phyloP scores from a whole-genome alignment of 1,140 invertebrate genomes.

The Pseudomyrmex pallidus region DNA sequence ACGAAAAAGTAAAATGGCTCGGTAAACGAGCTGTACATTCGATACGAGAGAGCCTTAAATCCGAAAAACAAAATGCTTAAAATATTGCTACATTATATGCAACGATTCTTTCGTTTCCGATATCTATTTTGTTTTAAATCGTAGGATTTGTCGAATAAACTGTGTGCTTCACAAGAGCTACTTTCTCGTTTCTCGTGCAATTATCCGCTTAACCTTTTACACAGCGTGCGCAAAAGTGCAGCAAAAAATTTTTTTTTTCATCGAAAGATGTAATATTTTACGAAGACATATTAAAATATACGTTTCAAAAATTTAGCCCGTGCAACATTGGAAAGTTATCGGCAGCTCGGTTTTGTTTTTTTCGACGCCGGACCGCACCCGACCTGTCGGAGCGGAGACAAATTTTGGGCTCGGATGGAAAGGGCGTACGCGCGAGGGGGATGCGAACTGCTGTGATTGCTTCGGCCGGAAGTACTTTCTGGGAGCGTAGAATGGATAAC shows the following conservation, averaged over 20 bases:
- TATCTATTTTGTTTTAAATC: conserved; percentile 46
- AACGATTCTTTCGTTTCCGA: conserved; percentile 37
- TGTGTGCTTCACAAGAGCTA: neutral
- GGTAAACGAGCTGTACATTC: conserved; percentile 56
- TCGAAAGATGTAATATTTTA: conserved; percentile 7
- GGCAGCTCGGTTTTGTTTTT: conserved; percentile 57
- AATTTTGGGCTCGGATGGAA: conserved; percentile 59
- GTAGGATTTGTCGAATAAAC: conserved; percentile 52
- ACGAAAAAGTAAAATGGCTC: conserved; percentile 55
- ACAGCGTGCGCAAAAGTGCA: neutral
- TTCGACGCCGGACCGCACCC: conserved; percentile 52
- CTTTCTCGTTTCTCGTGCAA: neutral
- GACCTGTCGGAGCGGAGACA: conserved; percentile 66
- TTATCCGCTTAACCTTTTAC: conserved; percentile 53
- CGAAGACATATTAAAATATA: conserved; percentile 9
- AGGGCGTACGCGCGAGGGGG: neutral
- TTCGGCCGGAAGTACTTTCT: conserved; percentile 72
- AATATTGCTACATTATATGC: conserved; percentile 25
- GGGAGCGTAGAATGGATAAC: conserved; percentile 75
- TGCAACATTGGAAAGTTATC: conserved; percentile 46
- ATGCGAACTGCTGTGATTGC: conserved; percentile 65
- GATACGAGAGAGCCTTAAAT: conserved; percentile 64
- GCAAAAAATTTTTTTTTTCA: neutral
- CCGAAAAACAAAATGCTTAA: conserved; percentile 44
- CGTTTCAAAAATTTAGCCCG: neutral